These are phyloP conservation scores for Masnerella sp. DNA, from an alignment of 2,888 invertebrate genomes.

Conservation along the genomic window DNA sequence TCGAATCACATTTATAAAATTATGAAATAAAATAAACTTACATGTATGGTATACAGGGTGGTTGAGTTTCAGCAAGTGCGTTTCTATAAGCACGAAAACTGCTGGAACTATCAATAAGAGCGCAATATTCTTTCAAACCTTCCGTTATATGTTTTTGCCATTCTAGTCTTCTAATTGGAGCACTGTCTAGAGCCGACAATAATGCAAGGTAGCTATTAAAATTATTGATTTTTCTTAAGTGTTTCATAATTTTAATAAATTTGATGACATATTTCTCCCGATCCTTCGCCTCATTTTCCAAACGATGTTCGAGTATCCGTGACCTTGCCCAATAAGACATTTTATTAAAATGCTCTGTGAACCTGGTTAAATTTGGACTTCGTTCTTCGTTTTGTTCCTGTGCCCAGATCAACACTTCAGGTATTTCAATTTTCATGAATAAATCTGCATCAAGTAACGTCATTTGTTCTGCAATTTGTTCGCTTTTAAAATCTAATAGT, in stretches of 20 bases:
- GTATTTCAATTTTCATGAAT: conserved; percentile 97
- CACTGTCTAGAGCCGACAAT: conserved; percentile 97
- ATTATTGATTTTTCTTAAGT: conserved; percentile 97
- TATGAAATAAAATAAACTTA: conserved; percentile 79
- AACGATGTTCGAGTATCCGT: conserved; percentile 88
- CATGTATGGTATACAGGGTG: conserved; percentile 99
- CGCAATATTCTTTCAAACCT: conserved; percentile 95
- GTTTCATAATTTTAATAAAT: conserved; percentile 99
- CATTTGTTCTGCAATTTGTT: conserved; percentile 98
- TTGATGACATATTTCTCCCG: conserved; percentile 96
- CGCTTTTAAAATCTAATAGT: conserved; percentile 94
- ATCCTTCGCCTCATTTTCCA: conserved; percentile 90
- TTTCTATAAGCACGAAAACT: conserved; percentile 98
- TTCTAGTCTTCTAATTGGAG: conserved; percentile 93
- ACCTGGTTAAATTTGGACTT: conserved; percentile 96
- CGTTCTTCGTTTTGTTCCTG: conserved; percentile 98
- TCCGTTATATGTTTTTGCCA: conserved; percentile 96
- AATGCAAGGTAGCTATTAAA: conserved; percentile 99
- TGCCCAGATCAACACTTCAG: conserved; percentile 98
- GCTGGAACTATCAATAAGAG: conserved; percentile 97
- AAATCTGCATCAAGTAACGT: conserved; percentile 96
- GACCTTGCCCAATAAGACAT: conserved; percentile 99
- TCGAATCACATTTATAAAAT: too few species aligned
- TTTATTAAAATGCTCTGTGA: conserved; percentile 99
- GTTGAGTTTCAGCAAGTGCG: conserved; percentile 95